phyloP scores from a whole-genome alignment of 2,888 invertebrate species.

The Oscheius onirici region DNA sequence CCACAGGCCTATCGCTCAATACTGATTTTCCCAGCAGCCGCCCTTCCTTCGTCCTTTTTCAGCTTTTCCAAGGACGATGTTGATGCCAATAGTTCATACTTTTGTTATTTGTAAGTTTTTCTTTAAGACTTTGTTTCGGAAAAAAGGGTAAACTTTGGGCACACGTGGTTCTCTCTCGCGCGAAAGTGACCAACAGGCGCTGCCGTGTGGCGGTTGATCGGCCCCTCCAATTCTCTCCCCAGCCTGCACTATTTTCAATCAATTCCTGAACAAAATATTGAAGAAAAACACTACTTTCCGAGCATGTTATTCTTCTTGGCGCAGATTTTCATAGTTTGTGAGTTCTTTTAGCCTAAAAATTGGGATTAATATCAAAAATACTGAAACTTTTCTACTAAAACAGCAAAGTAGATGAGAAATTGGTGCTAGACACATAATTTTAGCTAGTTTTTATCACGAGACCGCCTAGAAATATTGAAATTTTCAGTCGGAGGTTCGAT shows the following conservation, averaged over 20 bases:
- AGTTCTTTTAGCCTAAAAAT: neutral
- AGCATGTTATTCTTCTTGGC: conserved; percentile 2
- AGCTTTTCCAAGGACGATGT: neutral
- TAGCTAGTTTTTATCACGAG: too few relatives aligned
- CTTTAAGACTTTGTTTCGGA: neutral
- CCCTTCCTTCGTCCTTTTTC: neutral
- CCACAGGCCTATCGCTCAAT: neutral
- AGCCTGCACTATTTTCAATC: conserved; percentile 10
- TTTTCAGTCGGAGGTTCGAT: conserved; percentile 66
- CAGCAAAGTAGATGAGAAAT: too few relatives aligned
- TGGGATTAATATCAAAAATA: neutral
- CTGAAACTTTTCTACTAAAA: too few relatives aligned
- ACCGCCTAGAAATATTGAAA: too few relatives aligned
- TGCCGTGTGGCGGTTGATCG: conserved; percentile 10
- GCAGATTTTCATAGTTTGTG: conserved; percentile 1
- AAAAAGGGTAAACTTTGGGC: neutral
- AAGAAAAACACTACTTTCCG: neutral
- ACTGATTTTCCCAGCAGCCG: too few relatives aligned
- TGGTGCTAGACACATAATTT: too few relatives aligned
- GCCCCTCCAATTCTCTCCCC: neutral
- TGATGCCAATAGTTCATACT: conserved; percentile 17
- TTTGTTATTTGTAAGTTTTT: conserved; percentile 33
- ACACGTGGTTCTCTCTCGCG: conserved; percentile 5
- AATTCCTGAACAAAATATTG: neutral
- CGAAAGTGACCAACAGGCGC: conserved; percentile 19